Percentiles rank a stretch among this genome's conserved stretches.
Conservation (phyloP, 2,888 invertebrate genomes). For the Plagiodera versicolora region DNA sequence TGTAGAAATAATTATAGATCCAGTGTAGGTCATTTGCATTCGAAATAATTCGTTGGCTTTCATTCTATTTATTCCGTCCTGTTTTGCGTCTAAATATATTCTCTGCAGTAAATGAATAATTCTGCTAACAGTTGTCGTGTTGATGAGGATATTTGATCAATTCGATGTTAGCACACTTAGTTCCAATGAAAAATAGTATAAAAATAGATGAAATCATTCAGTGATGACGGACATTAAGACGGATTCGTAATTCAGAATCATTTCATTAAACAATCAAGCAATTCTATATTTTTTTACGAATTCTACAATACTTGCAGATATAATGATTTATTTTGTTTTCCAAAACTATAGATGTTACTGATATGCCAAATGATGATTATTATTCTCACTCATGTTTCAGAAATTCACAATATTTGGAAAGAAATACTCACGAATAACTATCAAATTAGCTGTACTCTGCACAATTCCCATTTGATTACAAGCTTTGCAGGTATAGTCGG, state of each 20-base stretch:
- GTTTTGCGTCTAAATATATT: conserved; percentile 10
- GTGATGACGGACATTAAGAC: no score
- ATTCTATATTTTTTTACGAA: no score
- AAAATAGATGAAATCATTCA: no score
- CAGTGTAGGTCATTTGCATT: background rate
- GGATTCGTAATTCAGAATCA: no score
- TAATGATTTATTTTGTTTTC: no score
- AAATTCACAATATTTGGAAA: no score
- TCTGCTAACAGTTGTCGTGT: background rate
- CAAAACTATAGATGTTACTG: no score
- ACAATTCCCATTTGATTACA: conserved; percentile 68
- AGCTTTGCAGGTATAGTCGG: conserved; percentile 70
- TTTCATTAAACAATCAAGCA: no score
- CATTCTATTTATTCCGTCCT: conserved; percentile 12
- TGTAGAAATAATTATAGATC: background rate
- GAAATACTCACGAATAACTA: conserved; percentile 66
- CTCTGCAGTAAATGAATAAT: background rate
- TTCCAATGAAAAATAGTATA: no score
- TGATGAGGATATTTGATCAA: background rate
- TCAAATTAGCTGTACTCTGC: conserved; percentile 64
- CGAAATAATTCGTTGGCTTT: background rate
- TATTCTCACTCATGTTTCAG: background rate
- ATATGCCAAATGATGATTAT: no score
- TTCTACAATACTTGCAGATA: no score
- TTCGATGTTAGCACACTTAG: no score